Evolutionary conservation across 2,888 invertebrate species (phyloP), one percentile per base, ranked within the genome.

Genomic region (Campoletis raptor): DNA sequence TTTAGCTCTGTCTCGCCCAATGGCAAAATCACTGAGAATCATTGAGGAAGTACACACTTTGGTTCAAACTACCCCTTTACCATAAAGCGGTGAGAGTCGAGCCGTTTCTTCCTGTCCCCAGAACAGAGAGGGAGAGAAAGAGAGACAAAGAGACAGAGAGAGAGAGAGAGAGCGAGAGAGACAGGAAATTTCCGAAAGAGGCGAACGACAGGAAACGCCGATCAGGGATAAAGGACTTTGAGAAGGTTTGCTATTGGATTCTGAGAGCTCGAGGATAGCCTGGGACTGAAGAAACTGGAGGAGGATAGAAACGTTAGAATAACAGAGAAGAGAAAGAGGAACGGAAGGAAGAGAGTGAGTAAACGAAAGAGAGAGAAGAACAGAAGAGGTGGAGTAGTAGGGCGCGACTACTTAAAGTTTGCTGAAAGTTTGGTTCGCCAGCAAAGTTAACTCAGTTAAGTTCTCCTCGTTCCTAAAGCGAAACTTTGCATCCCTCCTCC

Each of bases 361-460:
- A 52, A 77, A 67, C 2, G 24, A 21, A 57, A 45, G 83, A 66
- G 76, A 76, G n/a, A 42, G 54, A 40, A 83, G 64, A 67, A 40
- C 82, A 69, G 70, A 45, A 73, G 70, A 85, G 83, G 69, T 85
- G 81, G 86, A 90, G 91, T 88, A 90, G 92, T 92, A 91, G 90
- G 42, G 86, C 72, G 83, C 90, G 90, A 92, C 94, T 94, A 94
- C 94, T 94, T 94, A 94, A 94, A 94, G 92, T 94, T 94, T 92
- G 93, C 91, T 90, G 92, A 94, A 94, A 94, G 91, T 94, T 94
- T 92, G 91, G 92, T 92, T 93, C 93, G 92, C 93, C 93, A 94
- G 94, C 93, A 93, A 94, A 94, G 94, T 94, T 94, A 94, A 94
- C 94, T 94, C 92, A 94, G 94, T 94, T 94, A 93, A 94, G 94